Base-by-base conservation (phyloP, 2,797 vertebrate genomes). In the Phalloptychus januarius region DNA sequence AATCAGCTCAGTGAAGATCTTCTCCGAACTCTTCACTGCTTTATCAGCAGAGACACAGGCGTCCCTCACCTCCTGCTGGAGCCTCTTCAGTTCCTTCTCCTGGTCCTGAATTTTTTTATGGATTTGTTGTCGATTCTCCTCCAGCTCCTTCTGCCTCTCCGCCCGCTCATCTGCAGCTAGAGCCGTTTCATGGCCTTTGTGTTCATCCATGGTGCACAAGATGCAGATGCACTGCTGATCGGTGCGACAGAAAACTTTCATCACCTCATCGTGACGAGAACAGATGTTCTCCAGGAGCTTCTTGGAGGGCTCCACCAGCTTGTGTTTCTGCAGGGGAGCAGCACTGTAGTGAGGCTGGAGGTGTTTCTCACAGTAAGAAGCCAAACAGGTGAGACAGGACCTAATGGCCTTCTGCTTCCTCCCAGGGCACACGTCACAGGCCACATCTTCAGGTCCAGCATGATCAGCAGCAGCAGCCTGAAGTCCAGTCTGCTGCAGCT, bases 201-300 rank as follows among this genome's bases (percentile, higher is more conserved):
- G 71, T 25, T 73, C 13, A 5, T 73, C 71, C 33, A 54, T 73
- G 18, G 48, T 54, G 71, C 48, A 40, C 31, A 36, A 23, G 7
- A 73, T 25, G 36, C 71, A 73, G 71, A 73, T 40, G 13, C 71
- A 72, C 36, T 52, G 46, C 48, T 52, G 46, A 50, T 72, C 31
- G 7, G 46, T 72, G 12, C 31, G 23, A 36, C 71, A 73, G 48
- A 73, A 73, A 33, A 73, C 13, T 48, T 73, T 73, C 71, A 50
- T 38, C 42, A 54, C 31, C 42, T 54, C 71, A 8, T 73, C 6
- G 23, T 73, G 71, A 54, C 33, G 36, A 40, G 71, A 40, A 36
- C 71, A 73, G 48, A 54, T n/a, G 71, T 13, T 25, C 71, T 52
- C 71, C 48, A 52, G 48, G 10, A 73, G 48, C 48, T 23, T 13